These are phyloP conservation scores for Burhinus oedicnemus DNA, from an alignment of 2,113 vertebrate species.

Conservation along the genomic window DNA sequence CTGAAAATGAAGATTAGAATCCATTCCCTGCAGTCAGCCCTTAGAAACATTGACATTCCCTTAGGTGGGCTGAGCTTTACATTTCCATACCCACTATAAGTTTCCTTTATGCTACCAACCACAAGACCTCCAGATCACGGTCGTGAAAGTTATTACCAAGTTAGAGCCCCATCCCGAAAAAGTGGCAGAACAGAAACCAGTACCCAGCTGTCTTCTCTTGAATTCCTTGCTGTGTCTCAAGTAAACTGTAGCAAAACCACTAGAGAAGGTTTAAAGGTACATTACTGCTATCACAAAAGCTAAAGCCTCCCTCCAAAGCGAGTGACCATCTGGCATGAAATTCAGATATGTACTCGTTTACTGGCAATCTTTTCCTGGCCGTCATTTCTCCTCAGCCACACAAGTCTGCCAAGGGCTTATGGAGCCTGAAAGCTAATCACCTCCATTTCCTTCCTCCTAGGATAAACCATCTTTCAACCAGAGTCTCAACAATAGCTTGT, in stretches of 20 bases:
- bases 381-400: not conserved
- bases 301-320: not conserved
- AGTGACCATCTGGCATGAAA: slow-evolving; percentile 4
- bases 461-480: not conserved
- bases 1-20: not conserved
- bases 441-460: not conserved
- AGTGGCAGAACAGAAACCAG: not conserved
- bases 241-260: not conserved
- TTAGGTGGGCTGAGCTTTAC: not conserved
- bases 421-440: not conserved
- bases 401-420: not conserved
- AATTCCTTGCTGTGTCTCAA: not conserved
- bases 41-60: not conserved
- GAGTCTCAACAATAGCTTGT: not conserved
- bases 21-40: not conserved
- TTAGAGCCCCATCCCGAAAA: not conserved
- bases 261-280: not conserved
- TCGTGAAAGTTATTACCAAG: not conserved
- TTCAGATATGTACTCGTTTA: not conserved
- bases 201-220: not conserved
- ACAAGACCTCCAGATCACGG: rapidly evolving
- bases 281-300: not conserved
- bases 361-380: not conserved
- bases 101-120: not conserved
- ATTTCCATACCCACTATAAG: not conserved